These are phyloP conservation scores for Limnephilus auricula DNA, from an alignment of 2,888 invertebrate genomes.

Conservation along the genomic window DNA sequence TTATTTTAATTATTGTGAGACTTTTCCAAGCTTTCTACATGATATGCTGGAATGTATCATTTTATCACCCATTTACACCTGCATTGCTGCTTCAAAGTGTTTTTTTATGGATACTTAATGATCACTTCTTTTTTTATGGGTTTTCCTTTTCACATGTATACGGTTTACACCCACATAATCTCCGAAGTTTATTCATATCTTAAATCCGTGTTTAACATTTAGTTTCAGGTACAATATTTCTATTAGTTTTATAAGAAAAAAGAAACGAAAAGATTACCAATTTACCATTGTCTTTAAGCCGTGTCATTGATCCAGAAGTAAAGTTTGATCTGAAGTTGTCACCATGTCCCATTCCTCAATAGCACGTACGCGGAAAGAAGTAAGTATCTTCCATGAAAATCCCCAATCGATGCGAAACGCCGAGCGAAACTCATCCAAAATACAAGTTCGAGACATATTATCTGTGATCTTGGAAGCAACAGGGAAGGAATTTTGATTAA, in stretches of 20 bases:
- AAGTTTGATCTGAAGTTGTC: conserved; percentile 28
- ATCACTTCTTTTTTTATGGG: neutral
- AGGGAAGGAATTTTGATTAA: conserved; percentile 45
- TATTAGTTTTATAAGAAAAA: neutral
- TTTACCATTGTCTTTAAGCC: neutral
- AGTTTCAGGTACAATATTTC: neutral
- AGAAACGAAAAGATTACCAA: neutral
- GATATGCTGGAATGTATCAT: too few relatives aligned
- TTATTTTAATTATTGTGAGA: neutral
- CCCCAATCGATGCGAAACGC: conserved; percentile 14
- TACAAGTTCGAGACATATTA: conserved; percentile 26
- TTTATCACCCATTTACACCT: too few relatives aligned
- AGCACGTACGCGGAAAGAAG: neutral
- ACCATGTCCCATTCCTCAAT: neutral
- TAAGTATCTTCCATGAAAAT: neutral
- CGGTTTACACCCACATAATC: neutral
- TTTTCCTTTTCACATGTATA: neutral
- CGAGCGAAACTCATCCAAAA: neutral
- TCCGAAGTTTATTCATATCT: neutral
- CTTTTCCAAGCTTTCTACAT: too few relatives aligned
- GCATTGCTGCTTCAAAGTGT: too few relatives aligned
- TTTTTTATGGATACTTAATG: too few relatives aligned
- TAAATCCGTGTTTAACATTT: neutral
- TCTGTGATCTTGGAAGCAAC: conserved; percentile 29
- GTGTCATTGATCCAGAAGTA: neutral